Percentiles rank a stretch among this genome's conserved stretches.
phyloP scores from a whole-genome alignment of 2,113 vertebrate species.

The Apodemus speciosus region DNA sequence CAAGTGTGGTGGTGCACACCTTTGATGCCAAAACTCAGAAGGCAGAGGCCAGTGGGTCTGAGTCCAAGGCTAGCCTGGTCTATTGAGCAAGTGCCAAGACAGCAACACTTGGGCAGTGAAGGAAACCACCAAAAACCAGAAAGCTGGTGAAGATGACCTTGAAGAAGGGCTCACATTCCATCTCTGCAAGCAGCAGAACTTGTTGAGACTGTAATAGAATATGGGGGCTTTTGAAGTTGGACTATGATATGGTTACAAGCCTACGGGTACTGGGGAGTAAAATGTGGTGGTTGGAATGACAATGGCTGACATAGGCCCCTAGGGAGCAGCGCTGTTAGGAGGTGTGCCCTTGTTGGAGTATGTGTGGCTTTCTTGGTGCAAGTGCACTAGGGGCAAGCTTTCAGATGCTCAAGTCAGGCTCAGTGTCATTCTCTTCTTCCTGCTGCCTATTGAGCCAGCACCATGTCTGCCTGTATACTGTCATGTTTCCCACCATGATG shows the following conservation, averaged over 20 bases:
- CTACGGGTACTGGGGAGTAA: background rate
- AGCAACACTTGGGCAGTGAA: background rate
- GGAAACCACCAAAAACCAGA: background rate
- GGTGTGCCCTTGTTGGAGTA: background rate
- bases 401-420: background rate
- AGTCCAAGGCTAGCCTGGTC: background rate
- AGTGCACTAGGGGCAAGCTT: background rate
- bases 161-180: background rate
- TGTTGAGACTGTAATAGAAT: background rate
- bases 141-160: background rate
- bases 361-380: background rate
- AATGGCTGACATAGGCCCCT: background rate
- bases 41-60: background rate
- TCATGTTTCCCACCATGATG: background rate
- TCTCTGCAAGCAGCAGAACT: background rate
- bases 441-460: background rate
- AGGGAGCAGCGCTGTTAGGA: background rate
- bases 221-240: background rate
- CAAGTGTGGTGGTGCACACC: background rate
- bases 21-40: background rate
- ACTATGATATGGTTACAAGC: background rate
- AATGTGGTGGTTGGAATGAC: background rate
- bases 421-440: background rate
- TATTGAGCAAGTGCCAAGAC: background rate
- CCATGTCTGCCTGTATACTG: background rate